Percentiles rank a stretch among this genome's conserved stretches.
These are phyloP conservation scores for Allacma fusca DNA, from an alignment of 2,888 invertebrate genomes.

Conservation along the genomic window DNA sequence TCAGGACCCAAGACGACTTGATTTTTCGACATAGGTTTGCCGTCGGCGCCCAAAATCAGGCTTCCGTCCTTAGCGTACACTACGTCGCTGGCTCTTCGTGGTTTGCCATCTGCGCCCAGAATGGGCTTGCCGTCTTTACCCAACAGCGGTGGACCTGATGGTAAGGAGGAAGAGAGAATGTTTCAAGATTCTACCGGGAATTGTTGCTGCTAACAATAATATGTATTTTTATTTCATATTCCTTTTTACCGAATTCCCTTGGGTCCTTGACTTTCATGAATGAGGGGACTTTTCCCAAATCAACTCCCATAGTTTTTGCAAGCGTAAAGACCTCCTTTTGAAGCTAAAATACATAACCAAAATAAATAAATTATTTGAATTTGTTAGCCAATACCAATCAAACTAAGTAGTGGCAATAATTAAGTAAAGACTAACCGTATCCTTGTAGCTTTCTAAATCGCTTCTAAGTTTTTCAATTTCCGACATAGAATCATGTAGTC, in stretches of 20 bases:
- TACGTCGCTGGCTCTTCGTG: background rate
- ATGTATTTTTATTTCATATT: too few species aligned
- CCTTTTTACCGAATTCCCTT: background rate
- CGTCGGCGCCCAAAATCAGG: background rate
- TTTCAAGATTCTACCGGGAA: too few species aligned
- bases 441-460: slow-evolving; percentile 47
- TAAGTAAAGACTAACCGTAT: slow-evolving; percentile 45
- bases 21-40: too few species aligned
- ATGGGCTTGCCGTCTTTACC: slow-evolving; percentile 17
- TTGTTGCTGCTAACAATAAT: too few species aligned
- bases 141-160: background rate
- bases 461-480: slow-evolving; percentile 29
- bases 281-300: slow-evolving; percentile 45
- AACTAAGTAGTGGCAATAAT: too few species aligned
- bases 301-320: slow-evolving; percentile 47
- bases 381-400: too few species aligned
- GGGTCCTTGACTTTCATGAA: slow-evolving; percentile 44
- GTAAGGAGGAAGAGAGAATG: background rate
- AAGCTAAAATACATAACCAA: slow-evolving; percentile 49
- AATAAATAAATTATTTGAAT: too few species aligned
- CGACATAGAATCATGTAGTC: slow-evolving; percentile 30
- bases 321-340: slow-evolving; percentile 48
- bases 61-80: slow-evolving; percentile 16
- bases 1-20: too few species aligned
- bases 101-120: slow-evolving; percentile 24